Conservation (phyloP, 2,888 invertebrate genomes). For the Cheilosia grossa region DNA sequence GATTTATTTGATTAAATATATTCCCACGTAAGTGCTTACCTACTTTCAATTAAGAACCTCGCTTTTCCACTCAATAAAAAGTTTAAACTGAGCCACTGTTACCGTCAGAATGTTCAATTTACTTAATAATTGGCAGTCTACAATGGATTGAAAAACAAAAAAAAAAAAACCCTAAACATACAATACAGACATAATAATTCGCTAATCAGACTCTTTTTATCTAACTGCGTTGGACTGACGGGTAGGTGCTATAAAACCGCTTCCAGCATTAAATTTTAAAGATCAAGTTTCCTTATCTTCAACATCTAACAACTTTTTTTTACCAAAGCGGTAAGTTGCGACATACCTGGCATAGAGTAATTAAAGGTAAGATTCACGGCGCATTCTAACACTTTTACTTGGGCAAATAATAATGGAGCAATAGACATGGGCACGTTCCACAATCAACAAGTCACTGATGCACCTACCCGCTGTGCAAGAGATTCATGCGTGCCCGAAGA, state of each 20-base stretch:
- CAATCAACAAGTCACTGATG: constrained; percentile 56
- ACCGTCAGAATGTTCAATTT: constrained; percentile 47
- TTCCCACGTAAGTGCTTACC: constrained; percentile 13
- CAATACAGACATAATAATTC: constrained; percentile 4
- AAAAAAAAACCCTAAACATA: not conserved
- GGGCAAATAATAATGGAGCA: constrained; percentile 3
- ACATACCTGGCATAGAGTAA: constrained; percentile 15
- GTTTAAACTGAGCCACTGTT: constrained; percentile 14
- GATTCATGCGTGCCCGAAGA: constrained; percentile 59
- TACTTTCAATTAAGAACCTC: constrained; percentile 28
- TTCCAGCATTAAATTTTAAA: constrained; percentile 11
- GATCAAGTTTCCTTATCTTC: constrained; percentile 34
- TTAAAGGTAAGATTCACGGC: constrained; percentile 26
- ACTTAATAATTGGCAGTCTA: constrained; percentile 30
- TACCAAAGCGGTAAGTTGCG: constrained; percentile 7
- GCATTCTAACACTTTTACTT: constrained; percentile 51
- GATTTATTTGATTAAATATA: constrained; percentile 6
- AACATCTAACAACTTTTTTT: constrained; percentile 10
- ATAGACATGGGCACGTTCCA: constrained; percentile 42
- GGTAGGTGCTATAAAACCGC: constrained; percentile 31
- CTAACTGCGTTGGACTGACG: constrained; percentile 35
- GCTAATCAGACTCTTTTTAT: constrained; percentile 27
- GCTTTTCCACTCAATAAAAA: constrained; percentile 26
- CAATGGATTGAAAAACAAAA: not conserved
- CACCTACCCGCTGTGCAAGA: constrained; percentile 36